Percentiles rank a stretch among this genome's conserved stretches.
phyloP scores from a whole-genome alignment of 2,797 vertebrate species.

The Salmo trutta region DNA sequence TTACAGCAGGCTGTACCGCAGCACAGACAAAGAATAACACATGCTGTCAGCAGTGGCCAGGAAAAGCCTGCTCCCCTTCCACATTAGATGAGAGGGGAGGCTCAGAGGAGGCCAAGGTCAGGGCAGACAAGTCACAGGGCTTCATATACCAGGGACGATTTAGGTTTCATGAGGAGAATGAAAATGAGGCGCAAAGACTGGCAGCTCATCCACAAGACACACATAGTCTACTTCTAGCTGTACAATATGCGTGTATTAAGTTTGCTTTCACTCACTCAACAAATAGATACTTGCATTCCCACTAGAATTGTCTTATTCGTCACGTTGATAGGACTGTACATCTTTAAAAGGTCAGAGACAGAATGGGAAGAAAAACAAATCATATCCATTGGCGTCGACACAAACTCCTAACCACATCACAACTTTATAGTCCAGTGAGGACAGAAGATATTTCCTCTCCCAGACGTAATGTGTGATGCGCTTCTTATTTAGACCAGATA shows the following conservation, averaged over 20 bases:
- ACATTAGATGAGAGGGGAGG: neutral
- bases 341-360: neutral
- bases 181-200: constrained; percentile 1
- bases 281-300: neutral
- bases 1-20: neutral
- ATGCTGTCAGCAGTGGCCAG: constrained; percentile 3
- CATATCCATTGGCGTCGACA: neutral
- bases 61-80: constrained; percentile 6
- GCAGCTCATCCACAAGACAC: neutral
- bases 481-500: constrained; percentile 42
- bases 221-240: neutral
- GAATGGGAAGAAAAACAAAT: neutral
- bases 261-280: neutral
- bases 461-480: constrained; percentile 42
- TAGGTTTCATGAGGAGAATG: constrained; percentile 14
- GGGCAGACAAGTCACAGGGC: constrained; percentile 6
- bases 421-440: constrained; percentile 26
- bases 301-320: neutral
- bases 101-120: constrained; percentile 13
- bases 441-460: constrained; percentile 31
- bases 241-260: neutral
- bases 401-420: neutral
- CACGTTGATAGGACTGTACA: neutral
- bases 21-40: constrained; percentile 22
- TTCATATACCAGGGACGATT: constrained; percentile 22